These are phyloP conservation scores for Mimachlamys varia DNA, from an alignment of 2,888 invertebrate species.

Conservation along the genomic window DNA sequence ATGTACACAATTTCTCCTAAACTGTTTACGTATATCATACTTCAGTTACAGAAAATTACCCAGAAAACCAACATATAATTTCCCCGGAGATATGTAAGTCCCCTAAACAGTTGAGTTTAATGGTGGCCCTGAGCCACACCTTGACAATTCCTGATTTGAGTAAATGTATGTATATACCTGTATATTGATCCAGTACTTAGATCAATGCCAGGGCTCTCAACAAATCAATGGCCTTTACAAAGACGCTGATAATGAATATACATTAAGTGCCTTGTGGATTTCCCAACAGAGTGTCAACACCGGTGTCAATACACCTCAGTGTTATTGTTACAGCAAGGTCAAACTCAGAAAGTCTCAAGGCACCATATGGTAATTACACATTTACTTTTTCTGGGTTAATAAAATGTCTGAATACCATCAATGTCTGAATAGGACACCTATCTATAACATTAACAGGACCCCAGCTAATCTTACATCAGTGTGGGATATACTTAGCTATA, in stretches of 20 bases:
- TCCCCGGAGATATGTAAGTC: background rate
- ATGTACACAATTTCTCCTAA: background rate
- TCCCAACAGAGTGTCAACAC: background rate
- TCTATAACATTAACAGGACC: too few relatives aligned
- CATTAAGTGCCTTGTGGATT: background rate
- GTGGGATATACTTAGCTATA: too few relatives aligned
- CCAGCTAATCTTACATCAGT: too few relatives aligned
- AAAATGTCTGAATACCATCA: background rate
- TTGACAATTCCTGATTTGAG: background rate
- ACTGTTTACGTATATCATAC: background rate
- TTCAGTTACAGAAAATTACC: background rate
- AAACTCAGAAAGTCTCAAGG: background rate
- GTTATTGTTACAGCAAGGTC: background rate
- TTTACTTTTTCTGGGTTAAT: background rate
- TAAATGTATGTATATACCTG: background rate
- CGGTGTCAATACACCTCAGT: background rate
- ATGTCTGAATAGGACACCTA: too few relatives aligned
- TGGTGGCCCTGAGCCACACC: background rate
- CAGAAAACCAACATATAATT: background rate
- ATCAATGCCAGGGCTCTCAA: constrained; percentile 1
- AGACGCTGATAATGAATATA: constrained; percentile 15
- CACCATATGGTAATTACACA: background rate
- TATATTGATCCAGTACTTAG: background rate
- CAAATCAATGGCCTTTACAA: background rate
- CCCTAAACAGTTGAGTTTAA: background rate